Conservation (phyloP, 1,140 invertebrate species). For the Euborellia annulipes region DNA sequence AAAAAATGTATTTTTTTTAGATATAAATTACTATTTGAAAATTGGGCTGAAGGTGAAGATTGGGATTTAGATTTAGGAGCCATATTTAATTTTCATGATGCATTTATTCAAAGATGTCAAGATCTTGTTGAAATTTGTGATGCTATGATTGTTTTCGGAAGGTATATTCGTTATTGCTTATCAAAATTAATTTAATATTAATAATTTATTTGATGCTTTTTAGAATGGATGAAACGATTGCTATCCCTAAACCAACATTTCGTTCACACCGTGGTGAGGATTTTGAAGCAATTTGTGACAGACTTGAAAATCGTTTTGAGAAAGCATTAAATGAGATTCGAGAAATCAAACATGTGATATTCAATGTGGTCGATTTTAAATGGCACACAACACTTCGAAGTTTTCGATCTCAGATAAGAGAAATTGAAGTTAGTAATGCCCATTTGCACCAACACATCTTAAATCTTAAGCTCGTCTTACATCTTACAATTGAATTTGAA, state of each 20-base stretch:
- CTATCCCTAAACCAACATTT: slow-evolving; percentile 40
- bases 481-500: too few species aligned
- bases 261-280: slow-evolving; percentile 48
- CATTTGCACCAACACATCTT: too few species aligned
- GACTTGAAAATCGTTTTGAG: slow-evolving; percentile 58
- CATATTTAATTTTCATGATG: slow-evolving; percentile 72
- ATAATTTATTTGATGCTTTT: slow-evolving; percentile 11
- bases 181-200: slow-evolving; percentile 6
- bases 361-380: slow-evolving; percentile 49
- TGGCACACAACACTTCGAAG: slow-evolving; percentile 43
- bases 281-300: slow-evolving; percentile 49
- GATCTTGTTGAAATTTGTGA: slow-evolving; percentile 74
- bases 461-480: too few species aligned
- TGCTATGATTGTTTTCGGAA: slow-evolving; percentile 56
- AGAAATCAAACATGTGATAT: slow-evolving; percentile 39
- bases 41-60: slow-evolving; percentile 17
- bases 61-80: slow-evolving; percentile 62
- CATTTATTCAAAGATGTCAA: slow-evolving; percentile 65
- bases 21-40: too few species aligned
- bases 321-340: slow-evolving; percentile 43
- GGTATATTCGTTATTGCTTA: slow-evolving; percentile 27
- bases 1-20: too few species aligned
- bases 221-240: slow-evolving; percentile 43
- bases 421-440: too few species aligned
- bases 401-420: too few species aligned